Conservation (phyloP, 2,113 vertebrate genomes). For the Grammomys surdaster region DNA sequence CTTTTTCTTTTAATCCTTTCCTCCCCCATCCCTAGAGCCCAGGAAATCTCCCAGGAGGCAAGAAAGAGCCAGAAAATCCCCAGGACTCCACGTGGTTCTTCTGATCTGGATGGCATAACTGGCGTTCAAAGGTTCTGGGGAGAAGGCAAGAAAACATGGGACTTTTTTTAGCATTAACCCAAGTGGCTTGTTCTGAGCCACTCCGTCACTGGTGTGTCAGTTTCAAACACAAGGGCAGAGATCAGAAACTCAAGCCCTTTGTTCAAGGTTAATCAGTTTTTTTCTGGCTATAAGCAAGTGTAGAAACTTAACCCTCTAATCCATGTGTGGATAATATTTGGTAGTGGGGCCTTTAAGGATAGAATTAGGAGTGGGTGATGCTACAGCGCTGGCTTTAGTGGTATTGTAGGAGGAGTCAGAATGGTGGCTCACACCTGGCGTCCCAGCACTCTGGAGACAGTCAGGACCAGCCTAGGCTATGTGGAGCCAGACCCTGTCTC, state of each 20-base stretch:
- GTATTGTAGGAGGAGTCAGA: not conserved
- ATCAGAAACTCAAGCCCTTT: not conserved
- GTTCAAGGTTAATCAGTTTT: not conserved
- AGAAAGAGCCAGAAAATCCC: slow-evolving; percentile 4
- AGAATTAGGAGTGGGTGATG: not conserved
- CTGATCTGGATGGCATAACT: not conserved
- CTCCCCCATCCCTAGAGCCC: not conserved
- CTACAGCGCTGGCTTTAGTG: not conserved
- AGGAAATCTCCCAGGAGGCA: slow-evolving; percentile 33
- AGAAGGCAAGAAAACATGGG: not conserved
- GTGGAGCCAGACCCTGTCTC: not conserved
- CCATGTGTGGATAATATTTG: not conserved
- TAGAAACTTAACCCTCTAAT: not conserved
- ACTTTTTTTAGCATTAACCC: not conserved
- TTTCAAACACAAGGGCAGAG: not conserved
- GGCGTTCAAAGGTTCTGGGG: not conserved
- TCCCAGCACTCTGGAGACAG: not conserved
- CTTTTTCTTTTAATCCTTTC: not conserved
- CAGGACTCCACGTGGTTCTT: not conserved
- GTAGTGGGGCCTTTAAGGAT: not conserved
- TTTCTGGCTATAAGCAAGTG: not conserved
- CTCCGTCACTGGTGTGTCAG: not conserved
- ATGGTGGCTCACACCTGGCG: not conserved
- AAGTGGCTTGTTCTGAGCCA: not conserved
- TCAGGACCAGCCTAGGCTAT: not conserved